phyloP scores from a whole-genome alignment of 53 echinoderm and acorn worm species.

The Astropecten irregularis region DNA sequence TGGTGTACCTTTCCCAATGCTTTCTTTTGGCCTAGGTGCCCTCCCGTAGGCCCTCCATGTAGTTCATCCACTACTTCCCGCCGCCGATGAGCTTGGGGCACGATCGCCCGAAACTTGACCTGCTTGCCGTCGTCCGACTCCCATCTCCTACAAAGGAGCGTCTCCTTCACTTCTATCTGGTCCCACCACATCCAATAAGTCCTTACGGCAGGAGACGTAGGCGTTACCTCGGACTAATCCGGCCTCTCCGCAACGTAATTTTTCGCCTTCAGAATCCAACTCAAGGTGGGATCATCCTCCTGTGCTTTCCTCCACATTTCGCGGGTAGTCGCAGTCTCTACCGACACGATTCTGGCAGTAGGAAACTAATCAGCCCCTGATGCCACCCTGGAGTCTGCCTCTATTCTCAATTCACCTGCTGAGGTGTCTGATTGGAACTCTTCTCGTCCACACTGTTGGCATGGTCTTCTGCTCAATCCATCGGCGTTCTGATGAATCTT shows the following conservation, averaged over 20 bases:
- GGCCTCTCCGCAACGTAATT: neutral
- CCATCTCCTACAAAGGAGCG: too few relatives aligned
- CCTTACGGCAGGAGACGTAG: neutral
- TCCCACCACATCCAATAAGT: neutral
- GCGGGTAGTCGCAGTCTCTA: neutral
- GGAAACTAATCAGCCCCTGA: neutral
- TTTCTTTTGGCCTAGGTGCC: neutral
- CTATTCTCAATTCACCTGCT: too few relatives aligned
- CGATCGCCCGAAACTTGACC: too few relatives aligned
- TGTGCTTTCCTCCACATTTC: neutral
- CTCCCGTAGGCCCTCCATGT: neutral
- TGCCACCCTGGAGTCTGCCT: neutral
- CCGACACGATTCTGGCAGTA: neutral
- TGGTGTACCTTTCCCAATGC: slow-evolving; percentile 17
- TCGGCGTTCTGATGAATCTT: too few relatives aligned
- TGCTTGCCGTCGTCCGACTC: too few relatives aligned
- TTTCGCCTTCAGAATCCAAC: neutral
- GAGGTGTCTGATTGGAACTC: too few relatives aligned
- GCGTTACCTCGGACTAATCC: neutral
- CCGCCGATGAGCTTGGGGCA: too few relatives aligned
- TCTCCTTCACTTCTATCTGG: too few relatives aligned
- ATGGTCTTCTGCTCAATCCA: too few relatives aligned
- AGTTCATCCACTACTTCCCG: neutral
- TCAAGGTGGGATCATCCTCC: neutral
- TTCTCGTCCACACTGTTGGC: too few relatives aligned